Conservation (phyloP, 1,140 invertebrate species). For the Pantala flavescens region DNA sequence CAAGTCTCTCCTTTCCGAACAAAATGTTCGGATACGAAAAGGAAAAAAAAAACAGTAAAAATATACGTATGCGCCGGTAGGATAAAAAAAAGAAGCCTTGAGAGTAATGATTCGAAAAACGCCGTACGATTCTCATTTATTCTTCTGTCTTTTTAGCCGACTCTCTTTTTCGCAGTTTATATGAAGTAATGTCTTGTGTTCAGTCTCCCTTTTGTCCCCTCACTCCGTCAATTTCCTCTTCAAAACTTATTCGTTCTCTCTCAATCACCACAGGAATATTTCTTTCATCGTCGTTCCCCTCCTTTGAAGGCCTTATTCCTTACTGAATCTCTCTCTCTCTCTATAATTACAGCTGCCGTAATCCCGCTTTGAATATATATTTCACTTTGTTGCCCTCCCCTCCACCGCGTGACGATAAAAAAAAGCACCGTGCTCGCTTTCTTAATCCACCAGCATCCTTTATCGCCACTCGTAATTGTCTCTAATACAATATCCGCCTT, state of each 20-base stretch:
- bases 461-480: neutral
- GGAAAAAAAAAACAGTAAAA: too few relatives aligned
- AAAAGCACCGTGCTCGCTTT: neutral
- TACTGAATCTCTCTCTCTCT: neutral
- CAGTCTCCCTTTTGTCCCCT: too few relatives aligned
- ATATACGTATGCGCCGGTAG: too few relatives aligned
- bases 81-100: too few relatives aligned
- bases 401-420: neutral
- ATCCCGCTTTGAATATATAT: slow-evolving; percentile 1
- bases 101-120: too few relatives aligned
- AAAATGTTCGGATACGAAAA: too few relatives aligned
- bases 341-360: neutral
- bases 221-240: neutral
- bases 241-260: neutral
- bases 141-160: too few relatives aligned
- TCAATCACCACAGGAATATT: neutral
- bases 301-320: neutral
- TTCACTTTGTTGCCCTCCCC: neutral
- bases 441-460: neutral
- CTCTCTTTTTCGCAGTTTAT: too few relatives aligned
- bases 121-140: too few relatives aligned
- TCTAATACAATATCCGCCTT: neutral
- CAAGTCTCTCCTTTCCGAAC: too few relatives aligned
- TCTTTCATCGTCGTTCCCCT: neutral
- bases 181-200: too few relatives aligned